Conservation (phyloP, 2,888 invertebrate species). For the Pterobdella sp. region DNA sequence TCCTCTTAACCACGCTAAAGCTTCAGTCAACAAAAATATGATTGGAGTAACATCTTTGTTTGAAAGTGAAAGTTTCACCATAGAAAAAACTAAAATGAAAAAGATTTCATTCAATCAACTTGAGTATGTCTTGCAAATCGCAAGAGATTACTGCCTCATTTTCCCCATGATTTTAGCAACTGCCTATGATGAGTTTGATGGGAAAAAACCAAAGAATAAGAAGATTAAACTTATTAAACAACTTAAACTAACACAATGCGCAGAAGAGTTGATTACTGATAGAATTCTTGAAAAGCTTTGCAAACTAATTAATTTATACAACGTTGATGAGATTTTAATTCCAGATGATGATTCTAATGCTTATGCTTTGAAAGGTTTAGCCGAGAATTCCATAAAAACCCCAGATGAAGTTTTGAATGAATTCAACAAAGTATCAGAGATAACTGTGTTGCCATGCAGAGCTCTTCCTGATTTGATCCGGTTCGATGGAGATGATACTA, state of each 20-base stretch:
- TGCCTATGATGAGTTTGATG: background rate
- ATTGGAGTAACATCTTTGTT: background rate
- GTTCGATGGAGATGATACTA: background rate
- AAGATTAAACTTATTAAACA: background rate
- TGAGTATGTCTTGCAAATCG: background rate
- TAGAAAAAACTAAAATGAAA: background rate
- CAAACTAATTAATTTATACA: too few species aligned
- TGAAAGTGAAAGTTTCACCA: background rate
- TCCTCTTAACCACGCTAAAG: background rate
- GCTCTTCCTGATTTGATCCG: background rate
- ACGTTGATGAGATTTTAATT: too few species aligned
- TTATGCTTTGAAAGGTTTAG: too few species aligned
- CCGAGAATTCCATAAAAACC: too few species aligned
- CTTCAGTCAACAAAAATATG: background rate
- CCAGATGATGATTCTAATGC: too few species aligned
- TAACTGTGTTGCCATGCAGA: background rate
- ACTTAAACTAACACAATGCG: too few species aligned
- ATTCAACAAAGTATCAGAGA: background rate
- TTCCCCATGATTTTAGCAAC: background rate
- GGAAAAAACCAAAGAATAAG: background rate
- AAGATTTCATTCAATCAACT: background rate
- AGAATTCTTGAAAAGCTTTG: too few species aligned
- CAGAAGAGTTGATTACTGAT: too few species aligned
- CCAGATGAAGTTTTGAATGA: background rate
- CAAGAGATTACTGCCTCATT: constrained; percentile 2